Percentiles rank a stretch among this genome's conserved stretches.
These are phyloP conservation scores for Dryas iulia DNA, from an alignment of 1,140 invertebrate genomes.

Conservation along the genomic window DNA sequence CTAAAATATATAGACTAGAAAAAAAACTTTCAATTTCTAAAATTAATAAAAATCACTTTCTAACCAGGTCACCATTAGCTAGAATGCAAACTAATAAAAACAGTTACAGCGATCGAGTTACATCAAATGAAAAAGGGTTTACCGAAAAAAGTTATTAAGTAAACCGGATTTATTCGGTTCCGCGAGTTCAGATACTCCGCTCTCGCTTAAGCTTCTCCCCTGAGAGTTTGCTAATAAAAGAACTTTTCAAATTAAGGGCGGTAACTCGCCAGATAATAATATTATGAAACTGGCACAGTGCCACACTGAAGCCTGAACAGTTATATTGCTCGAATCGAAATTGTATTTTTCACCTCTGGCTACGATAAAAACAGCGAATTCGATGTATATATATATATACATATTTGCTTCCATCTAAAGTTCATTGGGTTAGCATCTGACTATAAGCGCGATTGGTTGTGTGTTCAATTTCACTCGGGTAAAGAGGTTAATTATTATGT, in stretches of 20 bases:
- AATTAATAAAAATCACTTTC: background rate
- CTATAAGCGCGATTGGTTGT: too few species aligned
- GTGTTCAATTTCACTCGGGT: too few species aligned
- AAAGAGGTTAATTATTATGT: too few species aligned
- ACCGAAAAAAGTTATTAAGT: slow-evolving; percentile 38
- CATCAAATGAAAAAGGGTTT: slow-evolving; percentile 30
- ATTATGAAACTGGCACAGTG: slow-evolving; percentile 17
- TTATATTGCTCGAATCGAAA: background rate
- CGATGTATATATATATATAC: too few species aligned
- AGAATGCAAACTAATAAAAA: slow-evolving; percentile 18
- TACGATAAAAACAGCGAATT: background rate
- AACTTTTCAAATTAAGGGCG: slow-evolving; percentile 39
- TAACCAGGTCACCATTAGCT: background rate
- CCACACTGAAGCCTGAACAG: background rate
- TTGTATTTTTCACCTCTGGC: background rate
- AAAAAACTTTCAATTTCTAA: background rate
- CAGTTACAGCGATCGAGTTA: slow-evolving; percentile 22
- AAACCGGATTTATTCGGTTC: slow-evolving; percentile 38
- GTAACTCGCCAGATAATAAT: slow-evolving; percentile 30
- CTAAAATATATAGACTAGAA: too few species aligned
- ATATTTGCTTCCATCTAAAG: too few species aligned
- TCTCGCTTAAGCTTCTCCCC: slow-evolving; percentile 31
- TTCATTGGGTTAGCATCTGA: too few species aligned
- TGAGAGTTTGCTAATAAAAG: slow-evolving; percentile 35
- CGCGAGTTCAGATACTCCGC: slow-evolving; percentile 33